phyloP scores from a whole-genome alignment of 2,888 invertebrate genomes.

The Perdita meconis region DNA sequence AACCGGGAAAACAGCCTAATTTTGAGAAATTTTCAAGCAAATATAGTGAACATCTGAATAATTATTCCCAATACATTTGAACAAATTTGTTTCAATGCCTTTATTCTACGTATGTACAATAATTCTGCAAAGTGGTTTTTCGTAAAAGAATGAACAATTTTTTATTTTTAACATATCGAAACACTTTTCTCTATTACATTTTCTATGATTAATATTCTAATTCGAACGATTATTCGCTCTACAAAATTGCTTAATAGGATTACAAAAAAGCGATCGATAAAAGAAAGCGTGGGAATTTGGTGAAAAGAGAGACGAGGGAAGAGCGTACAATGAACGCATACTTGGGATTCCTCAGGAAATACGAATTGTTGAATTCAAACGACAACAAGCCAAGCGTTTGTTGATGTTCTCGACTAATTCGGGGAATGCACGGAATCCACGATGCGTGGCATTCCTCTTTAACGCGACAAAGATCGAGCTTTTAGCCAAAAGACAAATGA shows the following conservation, averaged over 20 bases:
- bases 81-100: no score
- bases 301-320: constrained; percentile 30
- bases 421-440: constrained; percentile 28
- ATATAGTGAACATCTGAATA: no score
- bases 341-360: constrained; percentile 37
- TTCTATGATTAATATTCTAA: background rate
- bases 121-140: no score
- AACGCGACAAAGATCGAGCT: constrained; percentile 25
- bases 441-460: constrained; percentile 11
- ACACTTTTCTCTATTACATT: background rate
- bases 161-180: no score
- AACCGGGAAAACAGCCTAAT: no score
- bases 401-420: constrained; percentile 37
- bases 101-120: no score
- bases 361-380: constrained; percentile 45
- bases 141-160: no score
- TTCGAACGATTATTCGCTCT: background rate
- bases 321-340: constrained; percentile 21
- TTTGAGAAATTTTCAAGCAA: no score
- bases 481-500: constrained; percentile 3
- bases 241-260: background rate
- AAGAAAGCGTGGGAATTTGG: constrained; percentile 20
- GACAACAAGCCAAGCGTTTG: constrained; percentile 33
- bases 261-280: constrained; percentile 10
- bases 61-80: no score